A percentile compares a stretch with the other conserved stretches of the same genome.
These are phyloP conservation scores for Prosapia bicincta DNA, from an alignment of 2,888 invertebrate genomes.

Conservation along the genomic window DNA sequence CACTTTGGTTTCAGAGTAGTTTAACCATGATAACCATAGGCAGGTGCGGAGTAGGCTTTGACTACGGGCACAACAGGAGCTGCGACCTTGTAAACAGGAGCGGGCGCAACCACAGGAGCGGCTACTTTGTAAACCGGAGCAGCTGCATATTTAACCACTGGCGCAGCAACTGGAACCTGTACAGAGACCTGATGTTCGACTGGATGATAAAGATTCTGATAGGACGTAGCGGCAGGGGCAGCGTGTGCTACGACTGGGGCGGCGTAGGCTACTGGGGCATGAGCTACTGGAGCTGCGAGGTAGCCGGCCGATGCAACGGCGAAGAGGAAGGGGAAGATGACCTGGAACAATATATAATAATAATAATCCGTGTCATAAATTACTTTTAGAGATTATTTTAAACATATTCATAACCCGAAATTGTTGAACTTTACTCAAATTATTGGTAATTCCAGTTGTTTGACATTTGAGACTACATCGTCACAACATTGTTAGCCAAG, in stretches of 20 bases:
- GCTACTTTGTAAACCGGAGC: not conserved
- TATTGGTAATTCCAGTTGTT: too few relatives aligned
- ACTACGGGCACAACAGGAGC: not conserved
- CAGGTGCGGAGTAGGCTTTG: not conserved
- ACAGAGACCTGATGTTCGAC: too few relatives aligned
- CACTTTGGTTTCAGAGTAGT: not conserved
- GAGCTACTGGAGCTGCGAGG: not conserved
- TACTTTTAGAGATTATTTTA: too few relatives aligned
- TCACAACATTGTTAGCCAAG: too few relatives aligned
- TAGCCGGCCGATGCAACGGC: conserved; percentile 42
- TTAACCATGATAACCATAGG: not conserved
- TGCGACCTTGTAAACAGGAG: too few relatives aligned
- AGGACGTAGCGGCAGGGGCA: too few relatives aligned
- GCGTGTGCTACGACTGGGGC: not conserved
- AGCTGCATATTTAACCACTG: not conserved
- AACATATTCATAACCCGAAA: too few relatives aligned
- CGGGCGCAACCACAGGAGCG: not conserved
- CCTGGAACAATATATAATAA: too few relatives aligned
- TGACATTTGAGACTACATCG: too few relatives aligned
- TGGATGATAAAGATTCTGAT: too few relatives aligned
- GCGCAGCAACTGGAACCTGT: not conserved
- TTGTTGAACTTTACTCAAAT: too few relatives aligned
- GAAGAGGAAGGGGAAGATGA: conserved; percentile 46
- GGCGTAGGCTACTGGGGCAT: not conserved
- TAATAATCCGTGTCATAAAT: too few relatives aligned